Evolutionary conservation across 2,113 vertebrate species (phyloP).

Genomic region (Myxocyprinus asiaticus): DNA sequence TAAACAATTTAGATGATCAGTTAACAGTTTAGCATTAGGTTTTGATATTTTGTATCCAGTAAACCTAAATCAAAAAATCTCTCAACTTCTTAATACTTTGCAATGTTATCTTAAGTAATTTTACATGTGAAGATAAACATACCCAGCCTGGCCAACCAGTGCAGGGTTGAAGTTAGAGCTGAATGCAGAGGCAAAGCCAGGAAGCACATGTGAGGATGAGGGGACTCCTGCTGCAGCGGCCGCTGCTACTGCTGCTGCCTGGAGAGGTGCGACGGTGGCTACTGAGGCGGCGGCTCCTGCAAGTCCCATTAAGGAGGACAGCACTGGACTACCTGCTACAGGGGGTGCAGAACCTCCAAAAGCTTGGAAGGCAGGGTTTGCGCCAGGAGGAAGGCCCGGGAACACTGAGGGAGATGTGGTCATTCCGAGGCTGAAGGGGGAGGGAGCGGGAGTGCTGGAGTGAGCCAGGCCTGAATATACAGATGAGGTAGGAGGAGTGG

Average conservation of each 20-base stretch:
- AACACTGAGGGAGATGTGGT: conserved; percentile 86
- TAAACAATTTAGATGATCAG: no score
- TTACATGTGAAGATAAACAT: conserved; percentile 56
- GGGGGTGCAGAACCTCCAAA: conserved; percentile 86
- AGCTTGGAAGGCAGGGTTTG: conserved; percentile 83
- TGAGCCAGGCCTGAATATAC: conserved; percentile 80
- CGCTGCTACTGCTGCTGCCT: conserved; percentile 73
- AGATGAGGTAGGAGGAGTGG: conserved; percentile 62
- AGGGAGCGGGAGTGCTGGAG: conserved; percentile 67
- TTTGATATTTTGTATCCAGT: no score
- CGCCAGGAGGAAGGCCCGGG: conserved; percentile 74
- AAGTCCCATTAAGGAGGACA: conserved; percentile 90
- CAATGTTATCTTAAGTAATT: background rate
- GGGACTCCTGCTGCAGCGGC: conserved; percentile 75
- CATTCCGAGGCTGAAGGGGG: conserved; percentile 86
- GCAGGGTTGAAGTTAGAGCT: conserved; percentile 95
- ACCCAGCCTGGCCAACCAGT: conserved; percentile 86
- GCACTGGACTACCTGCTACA: conserved; percentile 82
- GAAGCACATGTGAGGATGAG: conserved; percentile 87
- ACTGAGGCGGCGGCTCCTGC: conserved; percentile 83
- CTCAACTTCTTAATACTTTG: background rate
- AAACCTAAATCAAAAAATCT: background rate
- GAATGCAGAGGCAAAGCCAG: conserved; percentile 94
- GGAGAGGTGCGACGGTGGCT: conserved; percentile 84
- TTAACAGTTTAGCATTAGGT: no score